These are phyloP conservation scores for Neolamprologus kungweensis DNA, from an alignment of 2,113 vertebrate species.

Conservation along the genomic window DNA sequence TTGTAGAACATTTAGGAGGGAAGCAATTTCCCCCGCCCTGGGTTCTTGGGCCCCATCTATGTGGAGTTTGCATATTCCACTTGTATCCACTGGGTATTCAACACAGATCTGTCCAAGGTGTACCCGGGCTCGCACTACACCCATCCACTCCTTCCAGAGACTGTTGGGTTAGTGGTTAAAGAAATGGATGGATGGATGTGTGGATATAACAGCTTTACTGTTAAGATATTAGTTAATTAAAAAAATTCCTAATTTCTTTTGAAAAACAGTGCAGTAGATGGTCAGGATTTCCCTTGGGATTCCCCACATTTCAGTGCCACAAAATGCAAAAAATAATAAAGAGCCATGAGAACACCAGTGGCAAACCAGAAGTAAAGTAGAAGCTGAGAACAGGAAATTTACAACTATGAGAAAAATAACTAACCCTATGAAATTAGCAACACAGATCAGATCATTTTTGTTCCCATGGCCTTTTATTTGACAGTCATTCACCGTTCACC, in stretches of 20 bases:
- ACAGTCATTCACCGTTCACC: not conserved
- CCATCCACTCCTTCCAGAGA: not conserved
- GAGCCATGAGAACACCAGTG: not conserved
- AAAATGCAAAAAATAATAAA: not conserved
- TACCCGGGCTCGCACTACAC: rapidly evolving
- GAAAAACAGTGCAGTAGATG: rapidly evolving
- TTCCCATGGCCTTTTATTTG: not conserved
- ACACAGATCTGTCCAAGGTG: not conserved
- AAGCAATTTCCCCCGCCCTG: not conserved
- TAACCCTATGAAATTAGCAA: not conserved
- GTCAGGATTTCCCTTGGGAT: not conserved
- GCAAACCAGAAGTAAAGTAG: not conserved
- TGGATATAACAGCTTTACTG: not conserved
- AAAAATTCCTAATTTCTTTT: not conserved
- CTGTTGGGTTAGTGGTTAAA: not conserved
- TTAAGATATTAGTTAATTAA: rapidly evolving
- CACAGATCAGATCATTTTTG: not conserved
- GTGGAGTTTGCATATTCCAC: not conserved
- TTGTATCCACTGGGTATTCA: not conserved
- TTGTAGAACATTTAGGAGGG: not conserved
- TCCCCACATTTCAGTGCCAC: not conserved
- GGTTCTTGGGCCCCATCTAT: rapidly evolving
- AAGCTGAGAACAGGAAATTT: not conserved
- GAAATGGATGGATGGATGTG: rapidly evolving
- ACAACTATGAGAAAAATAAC: not conserved